Evolutionary conservation across 1,140 invertebrate species (phyloP).

Genomic region (Tetramorium alpestre): DNA sequence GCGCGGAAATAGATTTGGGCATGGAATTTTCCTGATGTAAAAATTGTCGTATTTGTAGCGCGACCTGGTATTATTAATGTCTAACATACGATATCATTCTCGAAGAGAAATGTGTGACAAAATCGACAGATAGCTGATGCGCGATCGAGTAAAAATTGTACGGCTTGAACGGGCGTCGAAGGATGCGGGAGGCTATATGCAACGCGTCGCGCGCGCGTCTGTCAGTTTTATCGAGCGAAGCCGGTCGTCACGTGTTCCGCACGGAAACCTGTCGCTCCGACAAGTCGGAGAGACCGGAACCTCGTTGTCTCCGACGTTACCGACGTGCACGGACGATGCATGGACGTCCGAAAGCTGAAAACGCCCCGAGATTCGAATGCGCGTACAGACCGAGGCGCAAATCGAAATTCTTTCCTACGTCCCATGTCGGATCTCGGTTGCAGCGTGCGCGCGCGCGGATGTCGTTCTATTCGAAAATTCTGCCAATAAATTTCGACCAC

Average conservation of each 20-base stretch:
- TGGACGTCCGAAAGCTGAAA: conserved; percentile 66
- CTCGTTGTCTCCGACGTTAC: conserved; percentile 62
- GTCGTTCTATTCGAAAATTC: conserved; percentile 3
- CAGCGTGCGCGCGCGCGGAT: neutral
- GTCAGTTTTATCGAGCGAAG: conserved; percentile 59
- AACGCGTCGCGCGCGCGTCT: conserved; percentile 39
- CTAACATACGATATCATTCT: neutral
- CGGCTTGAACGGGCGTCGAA: conserved; percentile 22
- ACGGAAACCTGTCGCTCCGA: conserved; percentile 71
- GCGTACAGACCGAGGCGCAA: neutral
- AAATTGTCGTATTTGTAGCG: neutral
- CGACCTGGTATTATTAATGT: neutral
- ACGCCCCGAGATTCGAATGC: conserved; percentile 40
- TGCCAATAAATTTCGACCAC: conserved; percentile 48
- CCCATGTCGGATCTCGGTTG: conserved; percentile 16
- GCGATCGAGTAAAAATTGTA: conserved; percentile 40
- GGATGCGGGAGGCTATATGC: conserved; percentile 9
- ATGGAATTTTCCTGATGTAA: neutral
- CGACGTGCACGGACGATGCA: conserved; percentile 62
- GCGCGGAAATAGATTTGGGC: neutral
- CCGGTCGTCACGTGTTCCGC: conserved; percentile 68
- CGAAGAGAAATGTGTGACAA: neutral
- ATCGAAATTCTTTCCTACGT: conserved; percentile 49
- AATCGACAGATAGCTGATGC: neutral
- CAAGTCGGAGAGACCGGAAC: conserved; percentile 69